Base-by-base conservation (phyloP, 1,140 invertebrate genomes). In the Drosophila takahashii region DNA sequence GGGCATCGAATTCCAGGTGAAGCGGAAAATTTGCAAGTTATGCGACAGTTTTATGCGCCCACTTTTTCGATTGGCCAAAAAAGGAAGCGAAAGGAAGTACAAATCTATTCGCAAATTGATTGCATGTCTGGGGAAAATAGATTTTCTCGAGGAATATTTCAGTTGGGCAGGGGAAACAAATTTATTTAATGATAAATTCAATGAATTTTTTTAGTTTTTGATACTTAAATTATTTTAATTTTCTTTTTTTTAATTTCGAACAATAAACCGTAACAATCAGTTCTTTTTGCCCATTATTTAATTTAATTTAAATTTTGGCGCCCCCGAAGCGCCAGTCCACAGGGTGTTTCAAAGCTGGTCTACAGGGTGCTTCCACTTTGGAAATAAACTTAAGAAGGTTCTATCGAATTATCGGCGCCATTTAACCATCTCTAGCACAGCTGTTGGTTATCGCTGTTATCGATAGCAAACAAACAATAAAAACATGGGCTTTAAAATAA, bases 11-110 rank as follows among this genome's bases (percentile, higher is more conserved):
- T 84, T 89, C 71, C 76, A 87, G 76, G 83, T 89, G 83, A 87
- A 77, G 76, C 75, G 84, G 76, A 87, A 89, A 87, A 87, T 89
- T 83, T 83, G 84, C 79, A 83, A 89, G 83, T 83, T 89, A 77
- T 79, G 83, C 66, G 83, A 83, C 79, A 83, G 75, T 66, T 86
- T 81, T 70, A 60, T 78, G 69, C 9, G 37, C 16, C 50, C 39
- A 57, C 70, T 70, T 65, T 47, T 53, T 59, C 48, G 27, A 37
- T 39, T 47, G 57, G 26, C 36, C 32, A 29, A 29, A 7, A 3
- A 1, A 29, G 60, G 7, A 18, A 11, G 67, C 4, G 18, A 27
- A 22, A 29, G 16, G 29, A 48, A 15, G 36, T 48, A 48, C 32
- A 39, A 70, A 84, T 75, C 47, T 58, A 42, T 51, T 36, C 34